Base-by-base conservation (phyloP, 2,797 vertebrate species). In the Enteromius treurensis region DNA sequence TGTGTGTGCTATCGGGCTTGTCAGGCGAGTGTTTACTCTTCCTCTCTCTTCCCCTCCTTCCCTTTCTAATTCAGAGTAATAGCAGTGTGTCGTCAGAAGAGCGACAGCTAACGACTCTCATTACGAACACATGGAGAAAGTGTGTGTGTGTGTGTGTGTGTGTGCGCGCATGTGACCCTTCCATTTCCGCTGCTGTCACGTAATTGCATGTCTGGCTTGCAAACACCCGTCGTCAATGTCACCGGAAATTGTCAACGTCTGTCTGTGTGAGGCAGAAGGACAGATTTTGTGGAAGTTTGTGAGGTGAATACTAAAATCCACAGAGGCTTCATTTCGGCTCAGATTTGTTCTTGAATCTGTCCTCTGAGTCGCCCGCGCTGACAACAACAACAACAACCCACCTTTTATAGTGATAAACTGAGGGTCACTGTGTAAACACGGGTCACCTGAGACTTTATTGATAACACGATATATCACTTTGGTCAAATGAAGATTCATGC, bases 51-150 rank as follows among this genome's bases (percentile, higher is more conserved):
- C 79, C 77, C 45, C 29, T 82, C 84, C 42, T 67, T 86, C 86
- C 64, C 81, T 88, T 87, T 83, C 86, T 88, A 85, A 90, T 92
- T 92, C 92, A 85, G 86, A 86, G 80, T 87, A 89, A 87, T 89
- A 84, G 88, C 80, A 70, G 51, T 47, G 65, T 90, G 87, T 89
- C 89, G 68, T 73, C 53, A 47, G 53, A 73, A 74, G 42, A 78
- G 69, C 76, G 79, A 87, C 60, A 83, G 88, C 84, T 89, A 86
- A 88, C 65, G 51, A 91, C 85, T 88, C 90, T 90, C 78, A 91
- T 91, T 91, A 91, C 26, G 34, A 89, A 87, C 76, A 86, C 45
- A 85, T 55, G 58, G 69, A 68, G n/a, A 71, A 64, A 7, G 49
- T n/a, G 74, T 42, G 68, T 49, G 60, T 75, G 62, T 49, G 53